Conservation (phyloP, 2,888 invertebrate species). For the Xiphydria camelus region DNA sequence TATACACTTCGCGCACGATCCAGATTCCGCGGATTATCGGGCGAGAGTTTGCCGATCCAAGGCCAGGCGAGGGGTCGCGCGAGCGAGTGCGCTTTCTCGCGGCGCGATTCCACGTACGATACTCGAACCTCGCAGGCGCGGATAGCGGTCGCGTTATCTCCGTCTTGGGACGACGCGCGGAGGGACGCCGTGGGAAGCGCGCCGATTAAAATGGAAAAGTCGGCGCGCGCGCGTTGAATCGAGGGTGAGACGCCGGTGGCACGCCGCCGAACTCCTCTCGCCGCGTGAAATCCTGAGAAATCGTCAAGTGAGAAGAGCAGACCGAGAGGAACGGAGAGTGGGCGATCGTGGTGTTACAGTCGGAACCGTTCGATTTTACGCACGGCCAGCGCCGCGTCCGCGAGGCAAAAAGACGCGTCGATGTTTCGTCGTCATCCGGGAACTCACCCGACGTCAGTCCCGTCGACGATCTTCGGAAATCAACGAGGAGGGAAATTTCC, state of each 20-base stretch:
- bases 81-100: not conserved
- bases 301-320: slow-evolving; percentile 4
- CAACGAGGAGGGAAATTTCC: too few relatives aligned
- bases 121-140: not conserved
- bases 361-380: too few relatives aligned
- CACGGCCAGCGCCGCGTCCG: too few relatives aligned
- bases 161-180: not conserved
- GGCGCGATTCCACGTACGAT: not conserved
- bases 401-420: too few relatives aligned
- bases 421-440: too few relatives aligned
- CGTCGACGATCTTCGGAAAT: too few relatives aligned
- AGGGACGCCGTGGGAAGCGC: slow-evolving; percentile 39
- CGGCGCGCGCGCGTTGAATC: slow-evolving; percentile 31
- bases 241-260: slow-evolving; percentile 33
- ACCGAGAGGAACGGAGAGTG: too few relatives aligned
- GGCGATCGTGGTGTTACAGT: too few relatives aligned
- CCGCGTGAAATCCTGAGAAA: slow-evolving; percentile 26
- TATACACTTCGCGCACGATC: too few relatives aligned
- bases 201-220: slow-evolving; percentile 32
- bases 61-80: not conserved
- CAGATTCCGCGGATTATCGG: not conserved
- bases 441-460: too few relatives aligned
- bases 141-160: not conserved
- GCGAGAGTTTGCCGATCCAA: too few relatives aligned
- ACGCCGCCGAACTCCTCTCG: not conserved